Evolutionary conservation across 2,113 vertebrate species (phyloP).

Genomic region (Albula goreensis): DNA sequence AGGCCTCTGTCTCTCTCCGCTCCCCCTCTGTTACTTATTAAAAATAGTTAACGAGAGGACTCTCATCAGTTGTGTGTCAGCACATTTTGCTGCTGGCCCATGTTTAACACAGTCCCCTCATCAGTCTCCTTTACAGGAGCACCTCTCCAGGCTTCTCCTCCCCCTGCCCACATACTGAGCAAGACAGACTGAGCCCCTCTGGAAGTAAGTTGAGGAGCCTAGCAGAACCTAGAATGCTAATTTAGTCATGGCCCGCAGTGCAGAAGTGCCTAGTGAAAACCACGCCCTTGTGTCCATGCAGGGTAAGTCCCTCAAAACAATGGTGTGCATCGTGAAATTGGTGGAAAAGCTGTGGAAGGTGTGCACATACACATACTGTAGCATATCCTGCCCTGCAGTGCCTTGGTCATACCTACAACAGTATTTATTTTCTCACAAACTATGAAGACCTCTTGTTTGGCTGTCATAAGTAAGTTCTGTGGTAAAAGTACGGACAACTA

Average conservation of each 20-base stretch:
- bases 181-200: not conserved
- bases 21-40: slow-evolving; percentile 40
- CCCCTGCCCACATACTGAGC: slow-evolving; percentile 29
- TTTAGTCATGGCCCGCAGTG: too few species aligned
- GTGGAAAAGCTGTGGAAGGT: not conserved
- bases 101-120: slow-evolving; percentile 44
- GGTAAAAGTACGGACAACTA: too few species aligned
- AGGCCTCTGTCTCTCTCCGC: slow-evolving; percentile 28
- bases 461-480: not conserved
- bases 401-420: not conserved
- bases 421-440: not conserved
- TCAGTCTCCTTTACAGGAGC: slow-evolving; percentile 24
- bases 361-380: not conserved
- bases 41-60: slow-evolving; percentile 38
- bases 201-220: not conserved
- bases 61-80: slow-evolving; percentile 66
- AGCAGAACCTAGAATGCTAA: not conserved
- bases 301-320: not conserved
- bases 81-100: slow-evolving; percentile 26
- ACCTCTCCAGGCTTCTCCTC: not conserved
- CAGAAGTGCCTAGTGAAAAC: too few species aligned
- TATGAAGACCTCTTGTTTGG: too few species aligned
- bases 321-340: not conserved
- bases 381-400: not conserved
- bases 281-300: too few species aligned